Percentiles rank a stretch among this genome's conserved stretches.
Evolutionary conservation across 1,140 invertebrate species (phyloP).

Genomic region (Solenopsis fugax): DNA sequence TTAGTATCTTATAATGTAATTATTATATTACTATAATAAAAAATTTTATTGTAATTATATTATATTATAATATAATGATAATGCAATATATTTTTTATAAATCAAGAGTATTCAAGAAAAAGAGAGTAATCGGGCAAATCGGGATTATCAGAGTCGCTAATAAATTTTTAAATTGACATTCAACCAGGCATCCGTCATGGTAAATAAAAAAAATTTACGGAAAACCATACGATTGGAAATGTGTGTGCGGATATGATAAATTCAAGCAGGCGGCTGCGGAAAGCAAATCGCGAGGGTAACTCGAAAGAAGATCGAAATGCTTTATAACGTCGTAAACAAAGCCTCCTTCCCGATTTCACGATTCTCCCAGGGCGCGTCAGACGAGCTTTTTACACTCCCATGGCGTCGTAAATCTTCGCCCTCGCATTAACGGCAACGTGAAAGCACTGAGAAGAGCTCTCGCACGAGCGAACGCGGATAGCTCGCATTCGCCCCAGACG

Average conservation of each 20-base stretch:
- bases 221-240: constrained; percentile 1
- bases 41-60: too few relatives aligned
- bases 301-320: constrained; percentile 57
- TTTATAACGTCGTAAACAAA: constrained; percentile 64
- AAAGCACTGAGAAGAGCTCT: constrained; percentile 52
- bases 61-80: too few relatives aligned
- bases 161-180: neutral
- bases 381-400: constrained; percentile 63
- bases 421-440: constrained; percentile 60
- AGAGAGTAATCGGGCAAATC: neutral
- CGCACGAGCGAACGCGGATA: constrained; percentile 44
- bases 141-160: neutral
- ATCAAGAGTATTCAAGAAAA: neutral
- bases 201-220: neutral
- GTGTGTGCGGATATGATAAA: constrained; percentile 1
- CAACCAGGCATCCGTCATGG: neutral
- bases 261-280: neutral
- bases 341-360: constrained; percentile 54
- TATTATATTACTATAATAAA: too few relatives aligned
- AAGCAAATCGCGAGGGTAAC: constrained; percentile 43
- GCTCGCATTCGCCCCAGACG: constrained; percentile 44
- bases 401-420: constrained; percentile 62
- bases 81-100: too few relatives aligned
- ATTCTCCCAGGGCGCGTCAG: constrained; percentile 41
- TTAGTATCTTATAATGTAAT: too few relatives aligned